Percentiles rank a stretch among this genome's conserved stretches.
phyloP scores from a whole-genome alignment of 2,113 vertebrate genomes.

The Kryptolebias marmoratus region DNA sequence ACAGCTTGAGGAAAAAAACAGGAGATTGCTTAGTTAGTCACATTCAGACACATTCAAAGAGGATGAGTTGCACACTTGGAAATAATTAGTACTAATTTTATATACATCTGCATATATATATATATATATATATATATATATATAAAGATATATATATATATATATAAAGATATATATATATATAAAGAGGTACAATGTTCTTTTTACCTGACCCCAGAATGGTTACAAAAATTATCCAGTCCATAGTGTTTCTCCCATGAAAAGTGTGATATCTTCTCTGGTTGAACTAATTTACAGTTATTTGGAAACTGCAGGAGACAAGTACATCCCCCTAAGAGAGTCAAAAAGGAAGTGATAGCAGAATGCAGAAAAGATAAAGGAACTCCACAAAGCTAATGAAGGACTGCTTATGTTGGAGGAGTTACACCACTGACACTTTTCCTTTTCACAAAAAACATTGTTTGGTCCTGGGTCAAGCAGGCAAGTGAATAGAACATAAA shows the following conservation, averaged over 20 bases:
- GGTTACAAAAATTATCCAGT: neutral
- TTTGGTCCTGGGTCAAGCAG: neutral
- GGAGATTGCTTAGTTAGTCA: too few species aligned
- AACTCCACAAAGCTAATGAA: neutral
- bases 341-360: neutral
- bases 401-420: neutral
- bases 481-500: neutral
- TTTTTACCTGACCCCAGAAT: neutral
- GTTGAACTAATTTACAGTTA: too few species aligned
- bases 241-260: neutral
- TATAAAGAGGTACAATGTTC: neutral
- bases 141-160: too few species aligned
- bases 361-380: neutral
- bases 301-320: too few species aligned
- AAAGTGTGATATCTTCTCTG: neutral
- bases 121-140: too few species aligned
- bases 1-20: too few species aligned
- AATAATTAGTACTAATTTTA: too few species aligned
- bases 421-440: neutral
- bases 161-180: too few species aligned
- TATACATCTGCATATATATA: too few species aligned
- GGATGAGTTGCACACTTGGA: too few species aligned
- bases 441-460: neutral
- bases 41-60: too few species aligned
- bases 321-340: too few species aligned